These are phyloP conservation scores for Cancer borealis DNA, from an alignment of 2,888 invertebrate species.

Conservation along the genomic window DNA sequence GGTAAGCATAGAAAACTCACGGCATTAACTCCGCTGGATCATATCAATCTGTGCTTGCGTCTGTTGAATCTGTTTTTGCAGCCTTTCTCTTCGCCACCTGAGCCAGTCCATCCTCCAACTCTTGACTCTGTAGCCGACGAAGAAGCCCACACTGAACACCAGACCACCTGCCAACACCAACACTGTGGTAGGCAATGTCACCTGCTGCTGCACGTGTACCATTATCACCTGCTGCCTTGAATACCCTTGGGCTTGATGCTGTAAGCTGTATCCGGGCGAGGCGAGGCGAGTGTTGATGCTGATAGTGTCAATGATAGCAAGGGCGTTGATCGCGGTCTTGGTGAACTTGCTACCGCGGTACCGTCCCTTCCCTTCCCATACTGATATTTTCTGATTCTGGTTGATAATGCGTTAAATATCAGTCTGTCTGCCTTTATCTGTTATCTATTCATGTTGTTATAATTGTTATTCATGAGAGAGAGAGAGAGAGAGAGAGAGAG, in stretches of 20 bases:
- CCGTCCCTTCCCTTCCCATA: too few species aligned
- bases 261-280: too few species aligned
- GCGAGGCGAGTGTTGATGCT: too few species aligned
- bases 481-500: too few species aligned
- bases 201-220: slow-evolving; percentile 46
- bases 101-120: slow-evolving; percentile 79
- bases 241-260: not conserved
- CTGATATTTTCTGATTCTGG: too few species aligned
- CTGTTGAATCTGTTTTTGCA: slow-evolving; percentile 78
- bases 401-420: too few species aligned
- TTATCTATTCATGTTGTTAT: too few species aligned
- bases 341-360: too few species aligned
- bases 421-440: too few species aligned
- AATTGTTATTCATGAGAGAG: too few species aligned
- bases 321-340: too few species aligned
- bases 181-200: slow-evolving; percentile 53
- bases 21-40: slow-evolving; percentile 43
- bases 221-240: not conserved
- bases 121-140: slow-evolving; percentile 79
- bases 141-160: slow-evolving; percentile 78
- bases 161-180: slow-evolving; percentile 74
- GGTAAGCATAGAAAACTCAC: not conserved
- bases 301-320: too few species aligned
- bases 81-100: slow-evolving; percentile 78
- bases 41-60: slow-evolving; percentile 79